Evolutionary conservation across 2,113 vertebrate genomes (phyloP), one percentile per base, ranked within the genome.

Genomic region (Sarotherodon lohbergeri): DNA sequence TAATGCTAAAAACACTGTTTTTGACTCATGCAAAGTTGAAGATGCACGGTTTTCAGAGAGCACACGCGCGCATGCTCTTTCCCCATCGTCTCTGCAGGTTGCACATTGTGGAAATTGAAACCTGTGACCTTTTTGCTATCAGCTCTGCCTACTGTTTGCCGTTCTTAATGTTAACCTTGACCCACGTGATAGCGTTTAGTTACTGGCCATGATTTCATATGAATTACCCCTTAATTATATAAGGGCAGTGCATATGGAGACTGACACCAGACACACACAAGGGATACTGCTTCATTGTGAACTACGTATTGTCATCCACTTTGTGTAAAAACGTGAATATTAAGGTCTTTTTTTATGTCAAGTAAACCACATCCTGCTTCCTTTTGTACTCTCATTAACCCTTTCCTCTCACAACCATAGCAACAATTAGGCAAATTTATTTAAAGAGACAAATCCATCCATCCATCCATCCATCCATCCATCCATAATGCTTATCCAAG

Each of bases 401-500:
- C 43, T 22, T 84, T 59, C 55, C 46, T 32, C 43, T 81, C 54
- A 63, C 32, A 87, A 86, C 48, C n/a, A 22, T 14, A 83, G 16
- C 55, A 66, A 84, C 82, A 81, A 79, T 84, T 73, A 54, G 50
- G 16, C n/a, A 63, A 73, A 83, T 59, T 14, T 80, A n/a, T 55
- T 88, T 66, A 85, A 86, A 82, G 57, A 6, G 16, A 52, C 59
- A 43, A 32, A 7, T 12, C 24, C 56, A 56, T 29, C 55, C 55
- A 56, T 1, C 16, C 57, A 61, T 2, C 27, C 27, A 2, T 5
- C 59, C 27, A 2, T 5, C 59, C 57, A 19, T 6, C 16, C 6
- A 2, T 24, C 29, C 5, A 63, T 63, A 5, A 66, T 66, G 61
- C 61, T 39, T 39, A 66, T 46, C 22, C 66, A 73, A 73, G 66